Evolutionary conservation across 1,140 invertebrate genomes (phyloP), one percentile per base, ranked within the genome.

Genomic region (Listronotus oregonensis): DNA sequence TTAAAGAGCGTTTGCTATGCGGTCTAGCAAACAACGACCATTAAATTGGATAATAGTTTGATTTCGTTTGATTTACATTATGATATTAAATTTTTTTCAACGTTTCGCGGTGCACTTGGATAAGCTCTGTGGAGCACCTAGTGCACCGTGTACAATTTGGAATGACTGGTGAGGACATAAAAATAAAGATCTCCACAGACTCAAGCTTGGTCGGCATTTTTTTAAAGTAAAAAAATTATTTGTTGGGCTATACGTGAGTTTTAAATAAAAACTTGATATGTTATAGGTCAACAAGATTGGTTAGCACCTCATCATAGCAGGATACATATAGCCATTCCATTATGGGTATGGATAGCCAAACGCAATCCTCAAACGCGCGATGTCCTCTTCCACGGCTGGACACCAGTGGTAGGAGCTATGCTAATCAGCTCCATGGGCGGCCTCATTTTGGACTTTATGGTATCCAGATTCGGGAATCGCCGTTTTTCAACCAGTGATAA

Each of bases 401-500:
- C 84, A 11, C 89, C 90, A 4, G 88, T 91, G 3, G 84, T 92
- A 73, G 80, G 83, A 34, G 89, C 89, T 11, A 90, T 92, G 88
- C 70, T 89, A 18, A 90, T 91, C 17, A 90, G 89, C 79, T 87
- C 86, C 71, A 79, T 86, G 61, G 88, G 87, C 51, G 88, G 88
- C 34, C 73, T 89, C 12, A 88, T 89, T 64, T 75, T 91, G 44
- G 89, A 90, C 74, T 86, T 83, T 66, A 89, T 89, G 71, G 87
- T 91, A 0, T 83, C 84, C 0, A 82, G 81, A 40, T 91, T 88
- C 75, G 85, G 88, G 87, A 50, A 82, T 91, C 46, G 89, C 89
- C 12, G 88, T 90, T 21, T 91, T 89, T 75, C 89, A 92, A 76
- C 87, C 89, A 40, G 89, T 91, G 0, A 90, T 91, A 47, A 91